These are phyloP conservation scores for Mustela lutreola DNA, from an alignment of 2,113 vertebrate species.

Conservation along the genomic window DNA sequence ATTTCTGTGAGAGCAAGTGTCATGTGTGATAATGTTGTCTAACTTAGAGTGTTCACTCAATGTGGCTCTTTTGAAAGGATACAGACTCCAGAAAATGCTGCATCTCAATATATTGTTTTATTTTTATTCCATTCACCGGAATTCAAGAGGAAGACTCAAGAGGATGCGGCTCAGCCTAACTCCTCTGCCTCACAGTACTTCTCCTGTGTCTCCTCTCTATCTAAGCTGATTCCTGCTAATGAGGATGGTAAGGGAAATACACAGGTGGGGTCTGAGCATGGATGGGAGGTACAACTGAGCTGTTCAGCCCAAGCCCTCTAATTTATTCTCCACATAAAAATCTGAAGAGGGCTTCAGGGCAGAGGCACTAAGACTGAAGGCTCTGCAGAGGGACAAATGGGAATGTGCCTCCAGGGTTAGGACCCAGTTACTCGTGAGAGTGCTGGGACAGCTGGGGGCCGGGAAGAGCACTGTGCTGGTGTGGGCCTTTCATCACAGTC, in stretches of 20 bases:
- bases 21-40: neutral
- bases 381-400: neutral
- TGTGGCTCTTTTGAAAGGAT: neutral
- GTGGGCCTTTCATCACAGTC: no score
- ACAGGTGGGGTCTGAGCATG: neutral
- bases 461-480: no score
- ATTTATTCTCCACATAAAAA: neutral
- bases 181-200: neutral
- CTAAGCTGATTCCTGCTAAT: accelerated
- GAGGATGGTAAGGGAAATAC: neutral
- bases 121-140: neutral
- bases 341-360: no score
- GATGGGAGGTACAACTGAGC: neutral
- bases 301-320: neutral
- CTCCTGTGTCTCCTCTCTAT: accelerated
- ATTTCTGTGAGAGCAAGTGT: neutral
- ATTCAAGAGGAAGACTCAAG: neutral
- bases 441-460: no score
- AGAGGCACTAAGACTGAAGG: no score
- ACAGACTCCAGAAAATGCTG: neutral
- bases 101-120: neutral
- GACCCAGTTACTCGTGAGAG: no score
- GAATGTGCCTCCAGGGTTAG: no score
- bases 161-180: accelerated
- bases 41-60: neutral